Evolutionary conservation across 2,797 vertebrate genomes (phyloP), one percentile per base, ranked within the genome.

Genomic region (Cyclopterus lumpus): DNA sequence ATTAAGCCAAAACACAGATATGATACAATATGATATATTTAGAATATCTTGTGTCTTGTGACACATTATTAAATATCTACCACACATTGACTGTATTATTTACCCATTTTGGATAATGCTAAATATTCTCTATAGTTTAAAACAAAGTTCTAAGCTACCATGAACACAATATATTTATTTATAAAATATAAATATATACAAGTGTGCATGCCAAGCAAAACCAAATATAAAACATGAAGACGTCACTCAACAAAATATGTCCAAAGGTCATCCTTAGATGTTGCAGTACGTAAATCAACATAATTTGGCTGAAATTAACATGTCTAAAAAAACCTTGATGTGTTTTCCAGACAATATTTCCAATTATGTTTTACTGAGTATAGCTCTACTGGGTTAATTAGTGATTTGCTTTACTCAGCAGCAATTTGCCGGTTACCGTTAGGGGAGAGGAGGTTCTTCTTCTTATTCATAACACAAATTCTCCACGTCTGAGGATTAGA

Each of bases 401-500:
- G 30, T 20, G 8, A 15, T 63, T 62, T 67, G 24, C 10, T 64
- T 71, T 67, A 22, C 48, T 64, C 18, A 51, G 2, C 14, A 30
- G 20, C 20, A 42, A 26, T 14, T 2, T 44, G 6, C n/a, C 48
- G n/a, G 3, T 24, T 26, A 57, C 9, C 3, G 3, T 3, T 48
- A 14, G 9, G 8, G 1, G 2, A 48, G 20, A 53, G 3, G 9
- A 16, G 53, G 11, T 22, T 73, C 7, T 9, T 61, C 4, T 62
- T 58, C 10, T 58, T 15, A 24, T 12, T 53, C 5, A 12, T 65
- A 32, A 60, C 28, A 42, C 18, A 58, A 48, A 67, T 73, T 44
- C 57, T 57, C 38, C 36, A 54, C 3, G 22, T 78, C 16, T 63
- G 28, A 20, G 48, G 48, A 73, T 77, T 26, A 55, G 7, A 84